Evolutionary conservation across 2,888 invertebrate species (phyloP), one percentile per base, ranked within the genome.

Genomic region (Salpingus planirostris): DNA sequence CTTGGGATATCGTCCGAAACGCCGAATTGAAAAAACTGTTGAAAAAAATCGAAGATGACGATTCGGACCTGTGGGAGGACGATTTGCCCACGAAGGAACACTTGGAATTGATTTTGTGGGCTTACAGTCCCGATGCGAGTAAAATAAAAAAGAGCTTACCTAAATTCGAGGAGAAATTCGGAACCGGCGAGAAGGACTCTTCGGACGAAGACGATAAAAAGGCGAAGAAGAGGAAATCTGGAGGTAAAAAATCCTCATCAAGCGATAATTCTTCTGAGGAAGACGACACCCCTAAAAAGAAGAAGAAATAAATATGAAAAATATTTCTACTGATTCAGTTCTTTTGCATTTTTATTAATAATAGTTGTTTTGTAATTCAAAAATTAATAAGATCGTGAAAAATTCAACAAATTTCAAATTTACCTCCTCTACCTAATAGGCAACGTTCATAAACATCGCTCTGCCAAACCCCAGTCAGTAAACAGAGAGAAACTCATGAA

Each of bases 1-100:
- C 83, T 0, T 86, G 85, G 85, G 86, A 86, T 59, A 76, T 85
- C 35, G 70, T 80, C 4, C 66, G 85, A 44, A 86, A 85, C 50
- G 58, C 60, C 0, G 71, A 72, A 15, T 64, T 86, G 1, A 70
- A 74, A 21, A 66, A 68, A 8, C 62, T 84, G 0, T 68, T 70
- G 42, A 68, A 69, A 7, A 62, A 66, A 45, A 67, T 73, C 10
- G 73, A 80, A 61, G 68, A 73, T n/a, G 71, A 73, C 8, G 69
- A 74, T 24, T 68, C 68, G 0, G 74, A 80, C 48, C 62, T 81
- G 1, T 79, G 78, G 59, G 69, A 72, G 14, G 80, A 75, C 36
- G 80, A 80, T 15, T 69, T 79, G 25, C 85, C 85, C 0, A 77
- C 78, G 0, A 66, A 70, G 22, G 74, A 78, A 32, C 85, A 86